These are phyloP conservation scores for Morpho helenor DNA, from an alignment of 2,888 invertebrate species.

Conservation along the genomic window DNA sequence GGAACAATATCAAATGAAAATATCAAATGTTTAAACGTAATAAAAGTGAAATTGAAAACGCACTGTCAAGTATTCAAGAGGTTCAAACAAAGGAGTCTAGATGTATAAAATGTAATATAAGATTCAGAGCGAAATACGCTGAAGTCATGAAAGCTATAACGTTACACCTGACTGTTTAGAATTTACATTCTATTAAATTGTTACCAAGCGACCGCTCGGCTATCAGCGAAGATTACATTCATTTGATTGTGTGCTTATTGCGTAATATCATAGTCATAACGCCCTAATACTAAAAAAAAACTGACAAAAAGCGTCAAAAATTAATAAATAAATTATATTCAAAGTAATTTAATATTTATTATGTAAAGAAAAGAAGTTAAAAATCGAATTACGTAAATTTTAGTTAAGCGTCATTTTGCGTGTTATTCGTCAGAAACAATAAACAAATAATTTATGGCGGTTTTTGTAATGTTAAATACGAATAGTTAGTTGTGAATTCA, in stretches of 20 bases:
- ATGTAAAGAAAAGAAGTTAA: too few species aligned
- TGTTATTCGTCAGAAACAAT: background rate
- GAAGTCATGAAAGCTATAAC: conserved; percentile 6
- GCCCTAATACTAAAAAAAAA: conserved; percentile 8
- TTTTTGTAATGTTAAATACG: conserved; percentile 1
- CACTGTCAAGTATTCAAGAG: too few species aligned
- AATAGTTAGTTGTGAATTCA: conserved; percentile 8
- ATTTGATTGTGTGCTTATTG: conserved; percentile 22
- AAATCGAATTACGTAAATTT: background rate
- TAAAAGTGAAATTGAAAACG: too few species aligned
- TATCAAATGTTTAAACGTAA: too few species aligned
- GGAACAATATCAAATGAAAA: too few species aligned
- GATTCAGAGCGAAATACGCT: background rate
- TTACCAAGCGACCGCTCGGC: conserved; percentile 7
- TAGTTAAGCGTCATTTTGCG: background rate
- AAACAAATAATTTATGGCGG: conserved; percentile 4
- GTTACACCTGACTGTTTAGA: conserved; percentile 6
- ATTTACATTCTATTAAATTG: conserved; percentile 17
- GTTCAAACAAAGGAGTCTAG: background rate
- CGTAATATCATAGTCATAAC: conserved; percentile 18
- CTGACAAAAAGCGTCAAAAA: background rate
- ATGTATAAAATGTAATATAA: background rate
- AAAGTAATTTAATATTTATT: too few species aligned
- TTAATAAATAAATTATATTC: background rate
- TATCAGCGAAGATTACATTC: conserved; percentile 24